These are phyloP conservation scores for Apoda limacodes DNA, from an alignment of 2,888 invertebrate genomes.

Conservation along the genomic window DNA sequence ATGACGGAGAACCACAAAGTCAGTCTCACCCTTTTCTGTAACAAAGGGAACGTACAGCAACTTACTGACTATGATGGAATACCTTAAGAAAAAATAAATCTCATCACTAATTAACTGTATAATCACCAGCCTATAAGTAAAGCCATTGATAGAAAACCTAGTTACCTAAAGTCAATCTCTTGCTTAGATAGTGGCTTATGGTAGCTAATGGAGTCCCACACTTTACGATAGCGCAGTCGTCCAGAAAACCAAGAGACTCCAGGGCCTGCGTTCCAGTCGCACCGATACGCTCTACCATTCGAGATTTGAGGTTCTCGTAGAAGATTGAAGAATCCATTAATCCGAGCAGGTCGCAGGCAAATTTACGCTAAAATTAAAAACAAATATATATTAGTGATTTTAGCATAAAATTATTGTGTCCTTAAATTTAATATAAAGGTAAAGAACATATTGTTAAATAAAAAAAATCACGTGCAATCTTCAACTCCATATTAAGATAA, in stretches of 20 bases:
- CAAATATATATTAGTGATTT: no score
- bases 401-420: constrained; percentile 5
- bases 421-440: no score
- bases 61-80: no score
- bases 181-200: constrained; percentile 88
- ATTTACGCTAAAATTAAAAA: constrained; percentile 73
- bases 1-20: constrained; percentile 94
- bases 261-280: constrained; percentile 77
- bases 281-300: constrained; percentile 85
- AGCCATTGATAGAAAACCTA: no score
- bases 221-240: constrained; percentile 86
- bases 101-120: background rate
- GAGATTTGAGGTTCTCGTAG: constrained; percentile 90
- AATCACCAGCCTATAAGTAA: background rate
- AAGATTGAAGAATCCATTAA: constrained; percentile 88
- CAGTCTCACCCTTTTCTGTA: constrained; percentile 80
- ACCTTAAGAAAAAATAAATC: no score
- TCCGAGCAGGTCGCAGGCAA: constrained; percentile 88
- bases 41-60: constrained; percentile 7
- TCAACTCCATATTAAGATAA: no score
- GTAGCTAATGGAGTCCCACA: constrained; percentile 92
- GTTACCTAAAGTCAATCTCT: constrained; percentile 81
- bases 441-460: no score
- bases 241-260: constrained; percentile 89
- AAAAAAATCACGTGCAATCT: no score